A percentile compares a stretch with the other conserved stretches of the same genome.
Evolutionary conservation across 2,797 vertebrate genomes (phyloP).

Genomic region (Lepilemur septentrionalis): DNA sequence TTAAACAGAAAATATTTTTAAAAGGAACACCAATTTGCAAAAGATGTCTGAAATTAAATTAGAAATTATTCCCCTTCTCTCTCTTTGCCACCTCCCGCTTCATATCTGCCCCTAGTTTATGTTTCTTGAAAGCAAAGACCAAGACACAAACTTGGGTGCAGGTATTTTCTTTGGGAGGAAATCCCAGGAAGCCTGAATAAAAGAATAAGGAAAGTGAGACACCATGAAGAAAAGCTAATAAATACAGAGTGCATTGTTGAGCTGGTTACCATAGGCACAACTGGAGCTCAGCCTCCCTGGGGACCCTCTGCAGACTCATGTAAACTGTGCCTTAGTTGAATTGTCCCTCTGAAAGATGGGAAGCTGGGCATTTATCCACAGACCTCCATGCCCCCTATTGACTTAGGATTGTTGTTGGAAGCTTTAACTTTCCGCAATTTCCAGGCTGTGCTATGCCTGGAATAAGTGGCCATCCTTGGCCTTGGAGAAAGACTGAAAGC

Average conservation of each 20-base stretch:
- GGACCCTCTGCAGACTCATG: not conserved
- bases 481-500: not conserved
- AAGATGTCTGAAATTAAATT: not conserved
- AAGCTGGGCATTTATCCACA: not conserved
- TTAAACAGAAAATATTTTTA: not conserved
- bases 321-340: not conserved
- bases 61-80: not conserved
- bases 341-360: not conserved
- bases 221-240: not conserved
- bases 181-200: not conserved
- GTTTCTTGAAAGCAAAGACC: not conserved
- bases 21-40: not conserved
- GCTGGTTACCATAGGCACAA: not conserved
- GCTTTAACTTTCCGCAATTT: not conserved
- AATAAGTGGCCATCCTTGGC: not conserved
- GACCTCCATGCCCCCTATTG: not conserved
- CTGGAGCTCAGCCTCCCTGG: not conserved
- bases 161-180: not conserved
- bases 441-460: not conserved
- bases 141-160: not conserved
- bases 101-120: not conserved
- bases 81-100: not conserved
- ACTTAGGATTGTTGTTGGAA: not conserved
- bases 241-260: accelerated
- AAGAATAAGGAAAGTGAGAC: not conserved